Percentiles rank a stretch among this genome's conserved stretches.
Evolutionary conservation across 1,140 invertebrate species (phyloP).

Genomic region (Lepidurus couesii): DNA sequence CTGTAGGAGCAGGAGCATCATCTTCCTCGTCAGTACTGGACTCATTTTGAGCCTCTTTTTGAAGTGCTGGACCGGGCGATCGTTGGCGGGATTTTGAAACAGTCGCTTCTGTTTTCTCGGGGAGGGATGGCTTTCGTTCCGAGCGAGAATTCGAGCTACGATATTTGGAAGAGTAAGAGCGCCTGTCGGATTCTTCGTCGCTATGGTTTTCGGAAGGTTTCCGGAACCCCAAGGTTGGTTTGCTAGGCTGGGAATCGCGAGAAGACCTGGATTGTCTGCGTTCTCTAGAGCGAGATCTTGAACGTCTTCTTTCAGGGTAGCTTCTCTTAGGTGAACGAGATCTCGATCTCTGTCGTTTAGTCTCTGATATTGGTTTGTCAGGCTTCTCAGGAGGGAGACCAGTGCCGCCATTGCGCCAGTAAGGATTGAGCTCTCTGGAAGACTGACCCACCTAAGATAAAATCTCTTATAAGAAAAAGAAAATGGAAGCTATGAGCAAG

Average conservation of each 20-base stretch:
- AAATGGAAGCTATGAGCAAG: neutral
- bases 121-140: neutral
- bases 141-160: neutral
- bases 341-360: neutral
- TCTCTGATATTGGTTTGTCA: neutral
- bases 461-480: neutral
- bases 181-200: neutral
- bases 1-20: conserved; percentile 48
- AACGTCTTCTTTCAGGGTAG: neutral
- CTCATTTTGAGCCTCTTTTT: neutral
- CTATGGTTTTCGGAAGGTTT: neutral
- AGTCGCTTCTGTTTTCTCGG: neutral
- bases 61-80: neutral
- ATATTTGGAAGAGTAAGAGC: neutral
- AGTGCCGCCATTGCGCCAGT: conserved; percentile 81
- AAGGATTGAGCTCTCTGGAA: conserved; percentile 77
- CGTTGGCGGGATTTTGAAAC: neutral
- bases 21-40: conserved; percentile 31
- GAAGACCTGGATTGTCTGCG: neutral
- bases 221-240: neutral
- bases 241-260: neutral
- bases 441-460: conserved; percentile 61
- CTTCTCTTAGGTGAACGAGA: neutral
- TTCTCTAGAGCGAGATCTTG: neutral
- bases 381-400: conserved; percentile 58